Percentiles rank a stretch among this genome's conserved stretches.
Evolutionary conservation across 2,797 vertebrate genomes (phyloP).

Genomic region (Scleropages formosus): DNA sequence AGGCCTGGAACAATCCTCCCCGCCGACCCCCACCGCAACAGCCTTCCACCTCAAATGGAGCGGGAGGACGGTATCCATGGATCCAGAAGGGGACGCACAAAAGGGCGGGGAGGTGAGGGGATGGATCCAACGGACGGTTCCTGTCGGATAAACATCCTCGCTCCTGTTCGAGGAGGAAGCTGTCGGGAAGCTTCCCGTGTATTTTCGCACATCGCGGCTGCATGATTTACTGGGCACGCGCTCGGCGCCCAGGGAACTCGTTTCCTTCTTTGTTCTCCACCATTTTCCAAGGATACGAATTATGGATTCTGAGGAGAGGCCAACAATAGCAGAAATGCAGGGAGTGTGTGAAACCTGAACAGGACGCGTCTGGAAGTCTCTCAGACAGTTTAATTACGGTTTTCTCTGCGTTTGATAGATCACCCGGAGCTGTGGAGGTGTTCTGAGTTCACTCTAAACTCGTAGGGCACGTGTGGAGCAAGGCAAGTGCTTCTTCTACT

Average conservation of each 20-base stretch:
- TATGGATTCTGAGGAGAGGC: slow-evolving; percentile 19
- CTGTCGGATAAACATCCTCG: slow-evolving; percentile 9
- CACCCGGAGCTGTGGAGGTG: slow-evolving; percentile 48
- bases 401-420: slow-evolving; percentile 58
- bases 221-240: background rate
- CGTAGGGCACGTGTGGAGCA: slow-evolving; percentile 37
- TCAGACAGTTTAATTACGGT: slow-evolving; percentile 51
- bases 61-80: slow-evolving; percentile 54
- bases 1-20: slow-evolving; percentile 63
- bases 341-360: slow-evolving; percentile 40
- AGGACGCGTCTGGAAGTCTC: slow-evolving; percentile 38
- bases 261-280: background rate
- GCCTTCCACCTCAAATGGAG: slow-evolving; percentile 45
- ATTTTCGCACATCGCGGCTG: slow-evolving; percentile 4
- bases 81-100: slow-evolving; percentile 21
- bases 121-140: slow-evolving; percentile 50
- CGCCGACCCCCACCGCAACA: slow-evolving; percentile 60
- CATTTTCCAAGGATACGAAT: slow-evolving; percentile 23
- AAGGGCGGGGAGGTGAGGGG: background rate
- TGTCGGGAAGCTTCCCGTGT: background rate
- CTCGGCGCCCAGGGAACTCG: background rate
- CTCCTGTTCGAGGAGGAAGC: background rate
- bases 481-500: too few species aligned
- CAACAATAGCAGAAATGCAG: slow-evolving; percentile 25
- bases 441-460: slow-evolving; percentile 45